A percentile compares a stretch with the other conserved stretches of the same genome.
These are phyloP conservation scores for Pelobates cultripes DNA, from an alignment of 2,797 vertebrate species.

Conservation along the genomic window DNA sequence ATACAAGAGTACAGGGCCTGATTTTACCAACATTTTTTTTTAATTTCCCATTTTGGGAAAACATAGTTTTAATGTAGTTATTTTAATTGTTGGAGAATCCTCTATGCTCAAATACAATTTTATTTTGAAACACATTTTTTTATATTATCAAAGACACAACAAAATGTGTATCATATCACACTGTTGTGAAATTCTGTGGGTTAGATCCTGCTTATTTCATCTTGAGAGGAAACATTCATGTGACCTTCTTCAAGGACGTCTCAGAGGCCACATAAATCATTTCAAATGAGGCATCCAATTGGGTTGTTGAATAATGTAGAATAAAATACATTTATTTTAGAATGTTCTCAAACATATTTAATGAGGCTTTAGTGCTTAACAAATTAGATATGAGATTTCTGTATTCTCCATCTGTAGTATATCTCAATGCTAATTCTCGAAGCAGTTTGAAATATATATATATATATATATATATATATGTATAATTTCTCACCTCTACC, in stretches of 20 bases:
- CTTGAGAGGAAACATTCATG: slow-evolving; percentile 54
- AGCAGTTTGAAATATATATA: no score
- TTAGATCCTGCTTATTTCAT: slow-evolving; percentile 58
- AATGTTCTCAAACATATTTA: neutral
- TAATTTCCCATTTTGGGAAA: neutral
- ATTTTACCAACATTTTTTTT: no score
- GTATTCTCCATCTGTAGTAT: no score
- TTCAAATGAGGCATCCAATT: slow-evolving; percentile 1
- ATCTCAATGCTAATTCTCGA: no score
- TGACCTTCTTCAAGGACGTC: slow-evolving; percentile 60
- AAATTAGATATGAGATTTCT: neutral
- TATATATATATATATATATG: no score
- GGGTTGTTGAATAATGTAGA: no score
- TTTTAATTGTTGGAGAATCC: neutral
- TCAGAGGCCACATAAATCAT: slow-evolving; percentile 38
- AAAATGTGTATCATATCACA: slow-evolving; percentile 64
- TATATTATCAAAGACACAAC: slow-evolving; percentile 17
- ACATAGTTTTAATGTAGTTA: neutral
- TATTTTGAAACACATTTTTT: slow-evolving; percentile 4
- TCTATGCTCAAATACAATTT: neutral
- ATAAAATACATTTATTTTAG: no score
- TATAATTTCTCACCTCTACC: no score
- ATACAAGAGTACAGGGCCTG: no score
- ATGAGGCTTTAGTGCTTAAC: neutral
- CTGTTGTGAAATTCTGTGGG: slow-evolving; percentile 62